phyloP scores from a whole-genome alignment of 1,140 invertebrate genomes.

The Drosophila nannoptera region DNA sequence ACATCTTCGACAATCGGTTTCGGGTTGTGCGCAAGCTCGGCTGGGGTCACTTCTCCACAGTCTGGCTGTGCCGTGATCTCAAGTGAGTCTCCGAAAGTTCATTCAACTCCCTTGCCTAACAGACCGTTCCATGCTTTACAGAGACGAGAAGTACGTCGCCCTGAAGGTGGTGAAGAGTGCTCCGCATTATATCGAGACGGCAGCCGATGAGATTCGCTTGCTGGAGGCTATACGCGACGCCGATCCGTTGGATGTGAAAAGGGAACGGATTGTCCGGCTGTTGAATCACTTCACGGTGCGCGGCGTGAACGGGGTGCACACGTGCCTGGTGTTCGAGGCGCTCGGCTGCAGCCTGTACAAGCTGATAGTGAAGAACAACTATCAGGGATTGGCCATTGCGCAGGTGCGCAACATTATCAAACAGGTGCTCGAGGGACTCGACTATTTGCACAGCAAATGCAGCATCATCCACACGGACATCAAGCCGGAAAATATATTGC shows the following conservation, averaged over 20 bases:
- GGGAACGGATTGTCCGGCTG: conserved; percentile 97
- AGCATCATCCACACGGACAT: conserved; percentile 99
- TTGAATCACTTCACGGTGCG: conserved; percentile 99
- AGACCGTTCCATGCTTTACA: conserved; percentile 1
- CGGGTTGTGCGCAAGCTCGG: conserved; percentile 97
- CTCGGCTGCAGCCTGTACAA: conserved; percentile 98
- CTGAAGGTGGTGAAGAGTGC: conserved; percentile 99
- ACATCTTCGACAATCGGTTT: conserved; percentile 95
- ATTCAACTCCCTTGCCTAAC: neutral
- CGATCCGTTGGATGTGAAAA: conserved; percentile 91
- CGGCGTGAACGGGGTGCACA: conserved; percentile 96
- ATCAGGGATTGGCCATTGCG: conserved; percentile 95
- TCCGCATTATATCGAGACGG: conserved; percentile 98
- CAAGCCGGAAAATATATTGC: conserved; percentile 98
- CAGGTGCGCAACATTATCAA: conserved; percentile 97
- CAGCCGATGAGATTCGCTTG: conserved; percentile 98
- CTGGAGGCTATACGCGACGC: conserved; percentile 95
- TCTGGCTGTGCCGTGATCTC: conserved; percentile 98
- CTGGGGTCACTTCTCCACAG: conserved; percentile 99
- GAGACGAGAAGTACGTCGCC: conserved; percentile 95
- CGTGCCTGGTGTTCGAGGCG: conserved; percentile 99
- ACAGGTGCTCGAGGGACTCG: conserved; percentile 95
- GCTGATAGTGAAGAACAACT: conserved; percentile 98
- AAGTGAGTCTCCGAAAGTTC: conserved; percentile 59
- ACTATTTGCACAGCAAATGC: conserved; percentile 98